A percentile compares a stretch with the other conserved stretches of the same genome.
phyloP scores from a whole-genome alignment of 2,797 vertebrate genomes.

The Cryptoprocta ferox region DNA sequence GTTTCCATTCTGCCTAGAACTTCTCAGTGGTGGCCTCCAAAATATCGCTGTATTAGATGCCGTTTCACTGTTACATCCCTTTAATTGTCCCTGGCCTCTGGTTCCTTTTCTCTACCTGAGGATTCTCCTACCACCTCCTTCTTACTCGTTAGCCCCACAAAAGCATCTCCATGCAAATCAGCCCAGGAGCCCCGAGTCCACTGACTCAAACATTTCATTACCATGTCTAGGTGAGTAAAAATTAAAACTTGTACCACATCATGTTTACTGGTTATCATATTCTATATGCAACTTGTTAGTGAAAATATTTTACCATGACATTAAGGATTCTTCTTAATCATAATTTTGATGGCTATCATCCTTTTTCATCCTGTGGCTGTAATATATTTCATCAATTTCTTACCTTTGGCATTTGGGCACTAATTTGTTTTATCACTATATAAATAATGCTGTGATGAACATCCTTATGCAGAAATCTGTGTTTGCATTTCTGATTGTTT shows the following conservation, averaged over 20 bases:
- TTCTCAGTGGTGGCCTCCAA: not conserved
- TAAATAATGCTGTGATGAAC: slow-evolving; percentile 54
- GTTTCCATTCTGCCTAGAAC: not conserved
- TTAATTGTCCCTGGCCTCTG: not conserved
- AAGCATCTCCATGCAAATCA: not conserved
- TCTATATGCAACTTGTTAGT: not conserved
- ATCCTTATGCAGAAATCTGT: not conserved
- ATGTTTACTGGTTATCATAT: not conserved
- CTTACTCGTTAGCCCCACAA: not conserved
- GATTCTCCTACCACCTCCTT: not conserved
- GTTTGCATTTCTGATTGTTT: not conserved
- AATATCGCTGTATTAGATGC: not conserved
- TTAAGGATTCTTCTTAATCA: not conserved
- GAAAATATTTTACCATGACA: not conserved
- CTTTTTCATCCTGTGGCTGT: not conserved
- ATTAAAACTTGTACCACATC: not conserved
- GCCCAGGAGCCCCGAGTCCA: not conserved
- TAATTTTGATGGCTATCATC: not conserved
- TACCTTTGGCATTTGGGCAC: not conserved
- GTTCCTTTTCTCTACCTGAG: not conserved
- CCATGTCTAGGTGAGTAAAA: not conserved
- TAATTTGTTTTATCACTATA: not conserved
- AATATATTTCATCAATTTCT: not conserved
- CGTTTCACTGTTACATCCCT: not conserved
- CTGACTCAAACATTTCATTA: not conserved